These are phyloP conservation scores for Apoderus coryli DNA, from an alignment of 2,888 invertebrate species.

Conservation along the genomic window DNA sequence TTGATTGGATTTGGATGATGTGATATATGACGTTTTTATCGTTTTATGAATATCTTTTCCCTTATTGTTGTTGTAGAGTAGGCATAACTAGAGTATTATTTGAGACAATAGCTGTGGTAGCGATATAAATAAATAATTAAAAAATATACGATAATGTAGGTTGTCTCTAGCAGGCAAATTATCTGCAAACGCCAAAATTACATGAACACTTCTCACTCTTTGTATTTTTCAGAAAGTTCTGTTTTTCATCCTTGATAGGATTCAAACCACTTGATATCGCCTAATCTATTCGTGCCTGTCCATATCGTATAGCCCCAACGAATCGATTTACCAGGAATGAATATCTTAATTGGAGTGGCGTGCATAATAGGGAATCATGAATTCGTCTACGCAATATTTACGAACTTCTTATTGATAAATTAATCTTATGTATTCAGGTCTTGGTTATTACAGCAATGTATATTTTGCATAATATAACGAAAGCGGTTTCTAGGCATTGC, in stretches of 20 bases:
- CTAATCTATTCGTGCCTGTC: conserved; percentile 1
- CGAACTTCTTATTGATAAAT: conserved; percentile 14
- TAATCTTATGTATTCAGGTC: conserved; percentile 9
- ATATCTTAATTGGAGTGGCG: conserved; percentile 4
- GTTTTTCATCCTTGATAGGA: conserved; percentile 5
- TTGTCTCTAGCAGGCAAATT: background rate
- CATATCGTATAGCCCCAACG: conserved; percentile 3
- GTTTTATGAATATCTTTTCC: no score
- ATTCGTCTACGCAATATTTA: conserved; percentile 9
- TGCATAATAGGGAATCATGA: conserved; percentile 7
- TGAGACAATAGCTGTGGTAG: conserved; percentile 1
- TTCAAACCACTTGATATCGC: conserved; percentile 4
- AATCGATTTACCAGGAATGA: conserved; percentile 5
- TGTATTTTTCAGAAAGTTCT: conserved; percentile 5
- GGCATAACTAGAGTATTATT: conserved; percentile 1
- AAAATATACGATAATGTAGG: background rate
- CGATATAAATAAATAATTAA: conserved; percentile 1
- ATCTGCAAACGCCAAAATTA: conserved; percentile 6
- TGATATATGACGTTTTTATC: no score
- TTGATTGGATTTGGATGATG: conserved; percentile 18
- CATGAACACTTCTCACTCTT: conserved; percentile 5
- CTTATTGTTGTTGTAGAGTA: conserved; percentile 11
- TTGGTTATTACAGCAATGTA: conserved; percentile 11
- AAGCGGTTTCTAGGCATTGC: conserved; percentile 8
- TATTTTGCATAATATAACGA: conserved; percentile 12